Evolutionary conservation across 92 coral and sea anemone species (phyloP).

Genomic region (Plumapathes pennacea): DNA sequence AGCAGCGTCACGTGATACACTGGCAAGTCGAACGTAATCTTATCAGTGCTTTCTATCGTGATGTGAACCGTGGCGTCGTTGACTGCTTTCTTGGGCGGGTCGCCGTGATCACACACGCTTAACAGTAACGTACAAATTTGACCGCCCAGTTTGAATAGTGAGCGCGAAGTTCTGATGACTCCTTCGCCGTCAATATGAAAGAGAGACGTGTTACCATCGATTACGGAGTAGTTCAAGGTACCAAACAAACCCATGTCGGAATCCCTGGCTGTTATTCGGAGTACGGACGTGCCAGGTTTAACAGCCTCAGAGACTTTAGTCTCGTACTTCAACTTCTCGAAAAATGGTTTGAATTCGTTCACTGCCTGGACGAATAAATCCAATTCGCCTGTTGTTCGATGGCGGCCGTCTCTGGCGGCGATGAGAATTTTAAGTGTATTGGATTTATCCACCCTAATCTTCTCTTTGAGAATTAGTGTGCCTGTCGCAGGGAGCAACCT

Average conservation of each 20-base stretch:
- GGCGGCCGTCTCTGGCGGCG: slow-evolving; percentile 60
- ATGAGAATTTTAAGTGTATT: slow-evolving; percentile 49
- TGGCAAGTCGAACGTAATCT: slow-evolving; percentile 70
- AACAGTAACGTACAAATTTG: slow-evolving; percentile 48
- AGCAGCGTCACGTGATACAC: slow-evolving; percentile 49
- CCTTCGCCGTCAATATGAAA: slow-evolving; percentile 72
- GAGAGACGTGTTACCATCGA: slow-evolving; percentile 40
- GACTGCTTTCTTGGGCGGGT: slow-evolving; percentile 53
- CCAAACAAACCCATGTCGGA: slow-evolving; percentile 60
- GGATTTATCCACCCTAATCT: slow-evolving; percentile 49
- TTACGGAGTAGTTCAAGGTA: slow-evolving; percentile 51
- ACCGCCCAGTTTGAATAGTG: slow-evolving; percentile 42
- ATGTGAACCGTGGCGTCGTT: slow-evolving; percentile 51
- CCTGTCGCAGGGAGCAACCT: slow-evolving; percentile 67
- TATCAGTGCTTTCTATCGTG: slow-evolving; percentile 32
- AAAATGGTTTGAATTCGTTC: slow-evolving; percentile 72
- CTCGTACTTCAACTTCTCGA: slow-evolving; percentile 56
- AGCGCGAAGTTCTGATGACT: slow-evolving; percentile 41
- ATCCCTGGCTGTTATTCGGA: slow-evolving; percentile 61
- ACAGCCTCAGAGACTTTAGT: slow-evolving; percentile 78
- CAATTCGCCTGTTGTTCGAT: slow-evolving; percentile 34
- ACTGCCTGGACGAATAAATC: slow-evolving; percentile 50
- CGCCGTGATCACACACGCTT: slow-evolving; percentile 63
- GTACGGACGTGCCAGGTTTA: slow-evolving; percentile 67
- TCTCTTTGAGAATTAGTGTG: slow-evolving; percentile 54